Evolutionary conservation across 2,797 vertebrate species (phyloP).

Genomic region (Thamnophis elegans): DNA sequence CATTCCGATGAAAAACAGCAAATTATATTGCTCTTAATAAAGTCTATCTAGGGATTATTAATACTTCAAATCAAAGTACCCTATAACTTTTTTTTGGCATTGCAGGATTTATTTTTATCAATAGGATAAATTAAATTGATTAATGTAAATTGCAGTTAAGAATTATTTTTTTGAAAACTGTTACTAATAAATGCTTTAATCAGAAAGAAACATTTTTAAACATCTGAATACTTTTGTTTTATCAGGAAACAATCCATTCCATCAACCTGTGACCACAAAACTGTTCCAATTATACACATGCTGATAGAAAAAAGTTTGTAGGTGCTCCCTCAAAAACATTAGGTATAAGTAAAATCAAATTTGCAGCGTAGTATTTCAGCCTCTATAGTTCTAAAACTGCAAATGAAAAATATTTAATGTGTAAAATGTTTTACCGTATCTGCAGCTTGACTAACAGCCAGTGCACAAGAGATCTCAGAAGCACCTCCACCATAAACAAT

Average conservation of each 20-base stretch:
- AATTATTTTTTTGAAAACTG: neutral
- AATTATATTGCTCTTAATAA: neutral
- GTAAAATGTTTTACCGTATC: slow-evolving; percentile 82
- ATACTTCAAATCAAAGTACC: no score
- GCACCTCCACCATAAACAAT: slow-evolving; percentile 95
- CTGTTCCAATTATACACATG: neutral
- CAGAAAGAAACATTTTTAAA: neutral
- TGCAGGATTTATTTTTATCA: neutral
- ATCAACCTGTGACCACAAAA: neutral
- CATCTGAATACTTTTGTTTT: neutral
- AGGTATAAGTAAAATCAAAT: neutral
- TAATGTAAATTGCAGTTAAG: neutral
- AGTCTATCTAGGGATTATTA: neutral
- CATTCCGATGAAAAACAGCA: neutral
- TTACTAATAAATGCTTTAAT: neutral
- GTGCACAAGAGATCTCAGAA: slow-evolving; percentile 90
- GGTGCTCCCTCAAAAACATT: neutral
- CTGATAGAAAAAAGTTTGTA: neutral
- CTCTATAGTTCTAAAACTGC: neutral
- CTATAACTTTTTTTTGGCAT: neutral
- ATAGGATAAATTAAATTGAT: no score
- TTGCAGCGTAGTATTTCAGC: neutral
- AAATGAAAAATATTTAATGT: neutral
- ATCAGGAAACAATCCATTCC: neutral
- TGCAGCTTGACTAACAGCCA: slow-evolving; percentile 90